A percentile compares a stretch with the other conserved stretches of the same genome.
Evolutionary conservation across 2,113 vertebrate species (phyloP).

Genomic region (Leptosomus discolor): DNA sequence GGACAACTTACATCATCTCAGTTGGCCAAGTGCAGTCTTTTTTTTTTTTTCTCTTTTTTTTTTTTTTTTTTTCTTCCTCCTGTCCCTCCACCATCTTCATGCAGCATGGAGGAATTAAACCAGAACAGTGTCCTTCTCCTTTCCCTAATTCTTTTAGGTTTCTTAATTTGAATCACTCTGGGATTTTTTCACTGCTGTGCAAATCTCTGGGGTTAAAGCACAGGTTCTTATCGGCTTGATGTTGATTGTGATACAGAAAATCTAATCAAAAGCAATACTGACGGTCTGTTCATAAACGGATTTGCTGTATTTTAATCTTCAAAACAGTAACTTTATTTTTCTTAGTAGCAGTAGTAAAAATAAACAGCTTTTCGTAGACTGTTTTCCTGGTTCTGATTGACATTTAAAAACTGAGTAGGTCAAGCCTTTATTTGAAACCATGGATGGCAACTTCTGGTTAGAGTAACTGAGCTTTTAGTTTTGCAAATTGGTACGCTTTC

Average conservation of each 20-base stretch:
- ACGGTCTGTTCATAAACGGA: not conserved
- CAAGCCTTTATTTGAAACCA: not conserved
- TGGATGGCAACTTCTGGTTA: not conserved
- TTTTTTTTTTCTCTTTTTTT: not conserved
- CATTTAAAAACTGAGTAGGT: not conserved
- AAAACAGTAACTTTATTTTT: not conserved
- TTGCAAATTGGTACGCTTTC: not conserved
- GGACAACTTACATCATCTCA: not conserved
- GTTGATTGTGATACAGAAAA: not conserved
- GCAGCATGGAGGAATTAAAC: not conserved
- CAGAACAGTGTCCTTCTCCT: not conserved
- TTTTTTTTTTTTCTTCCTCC: not conserved
- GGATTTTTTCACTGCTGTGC: not conserved
- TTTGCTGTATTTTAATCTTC: not conserved
- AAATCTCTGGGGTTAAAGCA: not conserved
- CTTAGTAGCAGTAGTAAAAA: not conserved
- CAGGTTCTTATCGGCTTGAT: not conserved
- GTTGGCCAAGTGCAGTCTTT: not conserved
- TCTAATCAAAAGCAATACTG: not conserved
- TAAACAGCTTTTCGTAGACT: not conserved
- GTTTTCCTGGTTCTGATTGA: not conserved
- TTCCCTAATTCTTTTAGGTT: not conserved
- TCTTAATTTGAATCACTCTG: not conserved
- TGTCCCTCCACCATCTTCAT: not conserved
- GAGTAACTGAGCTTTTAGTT: not conserved